Conservation (phyloP, 2,888 invertebrate genomes). For the Xiphydria camelus region DNA sequence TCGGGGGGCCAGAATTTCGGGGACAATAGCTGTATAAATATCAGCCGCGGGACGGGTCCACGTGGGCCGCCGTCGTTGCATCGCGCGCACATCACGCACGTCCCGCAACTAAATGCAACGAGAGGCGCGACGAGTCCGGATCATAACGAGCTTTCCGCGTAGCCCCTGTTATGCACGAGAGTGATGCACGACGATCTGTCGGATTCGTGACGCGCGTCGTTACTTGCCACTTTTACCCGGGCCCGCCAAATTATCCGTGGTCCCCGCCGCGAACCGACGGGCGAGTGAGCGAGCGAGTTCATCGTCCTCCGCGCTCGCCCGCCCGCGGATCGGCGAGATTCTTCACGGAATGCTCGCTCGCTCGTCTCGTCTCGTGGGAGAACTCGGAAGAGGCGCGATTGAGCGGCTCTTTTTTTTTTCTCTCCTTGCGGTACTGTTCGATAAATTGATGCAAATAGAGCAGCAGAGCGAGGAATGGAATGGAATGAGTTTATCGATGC, state of each 20-base stretch:
- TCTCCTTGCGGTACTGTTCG: no score
- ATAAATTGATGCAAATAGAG: no score
- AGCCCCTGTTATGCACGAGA: conserved; percentile 37
- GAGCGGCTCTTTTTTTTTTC: no score
- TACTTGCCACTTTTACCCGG: conserved; percentile 38
- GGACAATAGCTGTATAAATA: conserved; percentile 52
- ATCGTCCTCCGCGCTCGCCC: no score
- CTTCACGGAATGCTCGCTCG: no score
- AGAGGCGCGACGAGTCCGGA: conserved; percentile 37
- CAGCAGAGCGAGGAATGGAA: no score
- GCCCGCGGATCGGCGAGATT: no score
- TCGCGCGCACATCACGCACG: background rate
- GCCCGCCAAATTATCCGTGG: conserved; percentile 30
- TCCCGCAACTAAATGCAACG: conserved; percentile 7
- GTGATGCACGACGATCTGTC: conserved; percentile 42
- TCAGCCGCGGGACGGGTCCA: conserved; percentile 38
- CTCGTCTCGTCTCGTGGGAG: no score
- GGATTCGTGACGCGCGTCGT: conserved; percentile 39
- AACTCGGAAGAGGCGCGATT: no score
- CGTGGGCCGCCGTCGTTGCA: conserved; percentile 42
- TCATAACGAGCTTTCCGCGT: conserved; percentile 43
- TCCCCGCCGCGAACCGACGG: conserved; percentile 4
- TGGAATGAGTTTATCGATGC: no score
- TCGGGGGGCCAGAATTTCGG: conserved; percentile 42
- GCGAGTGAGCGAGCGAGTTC: no score